Conservation (phyloP, 2,888 invertebrate genomes). For the Oxyscelio sp. region DNA sequence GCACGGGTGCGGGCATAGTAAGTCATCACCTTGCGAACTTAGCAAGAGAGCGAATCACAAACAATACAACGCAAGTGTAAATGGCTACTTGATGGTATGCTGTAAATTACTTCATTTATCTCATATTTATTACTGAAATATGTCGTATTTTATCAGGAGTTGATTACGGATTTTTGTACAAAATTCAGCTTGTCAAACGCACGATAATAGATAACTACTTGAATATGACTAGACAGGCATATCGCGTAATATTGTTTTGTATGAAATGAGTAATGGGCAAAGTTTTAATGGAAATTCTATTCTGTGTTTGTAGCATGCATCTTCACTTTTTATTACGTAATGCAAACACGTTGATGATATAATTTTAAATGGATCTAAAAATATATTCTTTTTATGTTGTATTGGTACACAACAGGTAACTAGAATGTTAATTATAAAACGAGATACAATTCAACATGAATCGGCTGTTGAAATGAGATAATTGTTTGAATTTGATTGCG, state of each 20-base stretch:
- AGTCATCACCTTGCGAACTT: too few species aligned
- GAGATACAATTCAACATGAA: background rate
- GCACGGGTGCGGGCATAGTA: too few species aligned
- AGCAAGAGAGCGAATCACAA: too few species aligned
- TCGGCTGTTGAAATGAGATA: background rate
- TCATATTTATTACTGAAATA: constrained; percentile 56
- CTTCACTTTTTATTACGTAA: constrained; percentile 64
- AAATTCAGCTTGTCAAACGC: constrained; percentile 64
- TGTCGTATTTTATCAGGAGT: constrained; percentile 51
- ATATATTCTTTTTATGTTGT: background rate
- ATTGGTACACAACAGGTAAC: background rate
- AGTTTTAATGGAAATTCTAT: constrained; percentile 72
- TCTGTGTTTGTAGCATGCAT: constrained; percentile 53
- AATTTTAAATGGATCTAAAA: constrained; percentile 40
- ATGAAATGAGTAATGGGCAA: constrained; percentile 68
- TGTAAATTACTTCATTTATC: constrained; percentile 57
- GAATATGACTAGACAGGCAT: constrained; percentile 68
- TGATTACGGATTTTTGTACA: constrained; percentile 56
- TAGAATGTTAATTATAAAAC: constrained; percentile 26
- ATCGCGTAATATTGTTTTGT: constrained; percentile 67
- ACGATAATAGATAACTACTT: constrained; percentile 71
- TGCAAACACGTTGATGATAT: constrained; percentile 48
- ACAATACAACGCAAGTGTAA: too few species aligned
- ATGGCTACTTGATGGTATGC: too few species aligned
- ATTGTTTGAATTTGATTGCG: constrained; percentile 43